phyloP scores from a whole-genome alignment of 2,888 invertebrate genomes.

The Cynaeus angustus region DNA sequence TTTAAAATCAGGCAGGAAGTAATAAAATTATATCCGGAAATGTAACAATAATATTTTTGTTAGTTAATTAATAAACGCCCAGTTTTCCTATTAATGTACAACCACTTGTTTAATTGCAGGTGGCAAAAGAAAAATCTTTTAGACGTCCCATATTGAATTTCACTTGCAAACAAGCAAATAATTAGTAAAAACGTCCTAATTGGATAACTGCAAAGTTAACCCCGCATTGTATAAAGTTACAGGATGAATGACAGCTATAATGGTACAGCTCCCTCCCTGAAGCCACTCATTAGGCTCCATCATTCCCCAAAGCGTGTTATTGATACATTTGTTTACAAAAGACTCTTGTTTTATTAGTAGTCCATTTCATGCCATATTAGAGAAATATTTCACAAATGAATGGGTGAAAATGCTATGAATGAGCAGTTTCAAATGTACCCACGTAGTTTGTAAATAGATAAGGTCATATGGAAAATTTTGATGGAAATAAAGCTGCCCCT shows the following conservation, averaged over 20 bases:
- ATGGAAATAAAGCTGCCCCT: too few relatives aligned
- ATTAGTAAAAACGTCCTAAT: conserved; percentile 40
- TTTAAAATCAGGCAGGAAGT: too few relatives aligned
- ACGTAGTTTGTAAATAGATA: too few relatives aligned
- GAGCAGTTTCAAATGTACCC: neutral
- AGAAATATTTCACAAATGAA: conserved; percentile 13
- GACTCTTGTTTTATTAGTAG: conserved; percentile 36
- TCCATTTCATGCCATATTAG: conserved; percentile 30
- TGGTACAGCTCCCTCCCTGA: conserved; percentile 28
- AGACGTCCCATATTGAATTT: conserved; percentile 10
- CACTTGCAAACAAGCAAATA: conserved; percentile 36
- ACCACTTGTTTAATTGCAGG: neutral
- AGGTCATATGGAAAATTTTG: too few relatives aligned
- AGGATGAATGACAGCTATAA: conserved; percentile 44
- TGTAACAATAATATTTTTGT: too few relatives aligned
- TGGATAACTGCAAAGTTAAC: conserved; percentile 45
- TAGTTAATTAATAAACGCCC: too few relatives aligned
- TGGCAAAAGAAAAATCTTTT: neutral
- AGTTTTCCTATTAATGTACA: too few relatives aligned
- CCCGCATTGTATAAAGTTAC: conserved; percentile 45
- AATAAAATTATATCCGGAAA: too few relatives aligned
- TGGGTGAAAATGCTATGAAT: neutral
- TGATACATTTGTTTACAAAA: conserved; percentile 44
- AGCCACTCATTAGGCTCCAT: conserved; percentile 42
- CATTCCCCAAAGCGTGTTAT: conserved; percentile 33